phyloP scores from a whole-genome alignment of 2,113 vertebrate genomes.

The Gasterosteus nipponicus region DNA sequence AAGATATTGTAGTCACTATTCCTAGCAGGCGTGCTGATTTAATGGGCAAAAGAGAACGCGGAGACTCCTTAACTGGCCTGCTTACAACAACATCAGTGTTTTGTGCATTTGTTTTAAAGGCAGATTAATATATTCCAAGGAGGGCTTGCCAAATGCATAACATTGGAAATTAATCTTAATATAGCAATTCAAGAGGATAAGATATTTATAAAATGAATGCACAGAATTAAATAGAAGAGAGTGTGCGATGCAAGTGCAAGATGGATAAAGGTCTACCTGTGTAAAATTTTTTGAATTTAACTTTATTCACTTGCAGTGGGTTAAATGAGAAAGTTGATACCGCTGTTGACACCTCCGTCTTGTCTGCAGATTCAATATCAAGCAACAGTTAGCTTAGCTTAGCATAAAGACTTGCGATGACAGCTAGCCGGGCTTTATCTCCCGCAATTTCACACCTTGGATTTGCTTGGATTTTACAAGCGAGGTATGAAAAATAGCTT shows the following conservation, averaged over 20 bases:
- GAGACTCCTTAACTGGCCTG: constrained; percentile 24
- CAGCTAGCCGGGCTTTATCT: background rate
- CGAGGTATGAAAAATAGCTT: background rate
- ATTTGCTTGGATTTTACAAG: background rate
- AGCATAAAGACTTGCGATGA: background rate
- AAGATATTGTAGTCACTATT: constrained; percentile 25
- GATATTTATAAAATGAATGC: background rate
- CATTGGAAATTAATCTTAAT: background rate
- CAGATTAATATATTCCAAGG: background rate
- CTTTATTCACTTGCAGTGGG: background rate
- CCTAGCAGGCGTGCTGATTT: constrained; percentile 11
- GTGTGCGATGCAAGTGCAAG: background rate
- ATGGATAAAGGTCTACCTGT: background rate
- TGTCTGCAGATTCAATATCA: background rate
- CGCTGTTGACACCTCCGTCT: background rate
- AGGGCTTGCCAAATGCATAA: constrained; percentile 2
- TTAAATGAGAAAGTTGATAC: background rate
- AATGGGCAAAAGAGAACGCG: constrained; percentile 25
- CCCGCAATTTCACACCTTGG: background rate
- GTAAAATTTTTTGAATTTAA: background rate
- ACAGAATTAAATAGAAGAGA: background rate
- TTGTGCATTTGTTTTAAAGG: constrained; percentile 4
- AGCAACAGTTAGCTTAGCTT: background rate
- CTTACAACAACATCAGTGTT: constrained; percentile 30
- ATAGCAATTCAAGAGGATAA: constrained; percentile 6